Conservation (phyloP, 2,113 vertebrate genomes). For the Nanorana parkeri region DNA sequence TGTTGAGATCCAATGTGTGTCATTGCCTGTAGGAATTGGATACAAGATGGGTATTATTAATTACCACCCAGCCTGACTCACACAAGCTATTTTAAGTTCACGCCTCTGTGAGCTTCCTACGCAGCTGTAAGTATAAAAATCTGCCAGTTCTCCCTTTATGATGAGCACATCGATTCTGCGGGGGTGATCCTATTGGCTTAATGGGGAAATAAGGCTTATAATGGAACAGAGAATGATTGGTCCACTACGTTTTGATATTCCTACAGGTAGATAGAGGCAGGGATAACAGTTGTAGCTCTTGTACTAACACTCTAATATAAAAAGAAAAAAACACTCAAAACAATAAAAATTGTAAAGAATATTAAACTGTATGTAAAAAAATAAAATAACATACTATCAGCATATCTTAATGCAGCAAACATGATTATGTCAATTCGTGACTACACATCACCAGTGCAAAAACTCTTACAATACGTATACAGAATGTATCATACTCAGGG, state of each 20-base stretch:
- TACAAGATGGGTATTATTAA: neutral
- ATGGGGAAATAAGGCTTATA: constrained; percentile 12
- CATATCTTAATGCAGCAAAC: no score
- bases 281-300: no score
- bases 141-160: constrained; percentile 18
- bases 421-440: no score
- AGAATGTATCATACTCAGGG: no score
- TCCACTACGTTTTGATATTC: neutral
- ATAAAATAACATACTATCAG: no score
- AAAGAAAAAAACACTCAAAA: no score
- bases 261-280: no score
- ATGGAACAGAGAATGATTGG: neutral
- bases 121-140: constrained; percentile 27
- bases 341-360: no score
- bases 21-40: constrained; percentile 4
- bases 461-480: no score
- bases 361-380: no score
- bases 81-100: constrained; percentile 27
- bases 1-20: constrained; percentile 5
- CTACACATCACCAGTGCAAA: no score
- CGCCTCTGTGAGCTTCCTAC: constrained; percentile 46
- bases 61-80: constrained; percentile 36
- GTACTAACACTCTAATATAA: no score
- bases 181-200: neutral
- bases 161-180: neutral